phyloP scores from a whole-genome alignment of 2,888 invertebrate genomes.

The Scaptodrosophila latifasciaeformis region DNA sequence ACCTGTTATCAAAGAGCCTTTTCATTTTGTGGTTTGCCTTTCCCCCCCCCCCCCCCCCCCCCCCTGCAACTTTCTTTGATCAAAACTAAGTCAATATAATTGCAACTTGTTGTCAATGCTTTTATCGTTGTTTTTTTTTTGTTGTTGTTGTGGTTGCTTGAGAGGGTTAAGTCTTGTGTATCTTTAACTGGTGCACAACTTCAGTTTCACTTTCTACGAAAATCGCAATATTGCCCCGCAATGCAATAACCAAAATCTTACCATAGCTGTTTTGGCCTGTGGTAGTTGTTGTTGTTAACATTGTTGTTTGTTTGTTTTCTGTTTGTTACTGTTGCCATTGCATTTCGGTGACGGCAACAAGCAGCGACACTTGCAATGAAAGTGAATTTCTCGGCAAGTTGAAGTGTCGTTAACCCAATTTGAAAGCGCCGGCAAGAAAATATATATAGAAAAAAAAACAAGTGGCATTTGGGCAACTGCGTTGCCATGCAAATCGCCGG shows the following conservation, averaged over 20 bases:
- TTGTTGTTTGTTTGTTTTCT: too few species aligned
- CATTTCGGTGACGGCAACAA: constrained; percentile 17
- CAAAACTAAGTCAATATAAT: constrained; percentile 39
- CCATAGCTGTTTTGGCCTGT: too few species aligned
- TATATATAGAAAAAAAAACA: too few species aligned
- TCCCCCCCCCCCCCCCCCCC: too few species aligned
- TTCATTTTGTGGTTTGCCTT: too few species aligned
- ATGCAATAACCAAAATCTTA: background rate
- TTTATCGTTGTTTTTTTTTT: constrained; percentile 14
- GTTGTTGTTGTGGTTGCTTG: constrained; percentile 6
- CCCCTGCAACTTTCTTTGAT: constrained; percentile 47
- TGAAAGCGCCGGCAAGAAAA: constrained; percentile 35
- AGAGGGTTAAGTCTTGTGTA: constrained; percentile 1
- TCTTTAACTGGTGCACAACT: constrained; percentile 45
- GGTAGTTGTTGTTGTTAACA: too few species aligned
- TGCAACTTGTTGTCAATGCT: constrained; percentile 40
- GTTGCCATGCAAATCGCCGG: constrained; percentile 49
- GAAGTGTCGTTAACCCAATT: constrained; percentile 71
- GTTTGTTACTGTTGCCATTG: too few species aligned
- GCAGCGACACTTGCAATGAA: constrained; percentile 64
- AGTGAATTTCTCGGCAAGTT: constrained; percentile 53
- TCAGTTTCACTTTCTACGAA: constrained; percentile 60
- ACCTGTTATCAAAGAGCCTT: background rate
- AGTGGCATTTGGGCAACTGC: constrained; percentile 49
- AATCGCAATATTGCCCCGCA: background rate